Percentiles rank a stretch among this genome's conserved stretches.
phyloP scores from a whole-genome alignment of 2,113 vertebrate genomes.

The Aegithalos caudatus region DNA sequence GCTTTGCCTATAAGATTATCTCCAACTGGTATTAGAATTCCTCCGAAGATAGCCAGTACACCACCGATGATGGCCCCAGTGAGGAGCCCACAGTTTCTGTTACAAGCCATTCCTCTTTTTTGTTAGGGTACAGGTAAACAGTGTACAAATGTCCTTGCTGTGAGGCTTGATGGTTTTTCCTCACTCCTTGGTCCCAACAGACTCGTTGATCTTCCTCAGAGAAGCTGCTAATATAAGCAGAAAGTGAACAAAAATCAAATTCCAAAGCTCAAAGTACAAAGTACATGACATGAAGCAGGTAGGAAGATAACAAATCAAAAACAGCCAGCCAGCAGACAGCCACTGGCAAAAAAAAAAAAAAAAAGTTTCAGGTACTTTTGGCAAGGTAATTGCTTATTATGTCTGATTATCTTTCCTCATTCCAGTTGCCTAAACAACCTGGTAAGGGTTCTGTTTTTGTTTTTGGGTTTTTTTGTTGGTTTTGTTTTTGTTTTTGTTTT shows the following conservation, averaged over 20 bases:
- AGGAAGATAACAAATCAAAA: not conserved
- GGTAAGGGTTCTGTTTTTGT: not conserved
- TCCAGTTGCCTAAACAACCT: not conserved
- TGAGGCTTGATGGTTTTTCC: not conserved
- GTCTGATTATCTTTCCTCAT: not conserved
- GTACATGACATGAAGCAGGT: not conserved
- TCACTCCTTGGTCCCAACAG: not conserved
- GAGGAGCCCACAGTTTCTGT: conserved; percentile 73
- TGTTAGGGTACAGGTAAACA: not conserved
- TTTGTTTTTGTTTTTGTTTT: too few relatives aligned
- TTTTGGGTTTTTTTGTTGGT: not conserved
- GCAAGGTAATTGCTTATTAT: not conserved
- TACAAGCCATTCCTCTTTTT: conserved; percentile 73
- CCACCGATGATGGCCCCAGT: conserved; percentile 78
- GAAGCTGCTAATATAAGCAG: conserved; percentile 48
- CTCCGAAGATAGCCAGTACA: conserved; percentile 81
- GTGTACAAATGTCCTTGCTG: not conserved
- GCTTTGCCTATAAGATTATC: conserved; percentile 75
- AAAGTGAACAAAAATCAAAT: conserved; percentile 36
- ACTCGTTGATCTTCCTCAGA: not conserved
- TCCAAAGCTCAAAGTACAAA: conserved; percentile 69
- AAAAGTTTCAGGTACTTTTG: not conserved
- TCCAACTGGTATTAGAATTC: conserved; percentile 86
- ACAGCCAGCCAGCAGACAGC: not conserved
- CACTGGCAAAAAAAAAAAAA: not conserved